A percentile compares a stretch with the other conserved stretches of the same genome.
phyloP scores from a whole-genome alignment of 2,888 invertebrate genomes.

The Hermaeophaga mercurialis region DNA sequence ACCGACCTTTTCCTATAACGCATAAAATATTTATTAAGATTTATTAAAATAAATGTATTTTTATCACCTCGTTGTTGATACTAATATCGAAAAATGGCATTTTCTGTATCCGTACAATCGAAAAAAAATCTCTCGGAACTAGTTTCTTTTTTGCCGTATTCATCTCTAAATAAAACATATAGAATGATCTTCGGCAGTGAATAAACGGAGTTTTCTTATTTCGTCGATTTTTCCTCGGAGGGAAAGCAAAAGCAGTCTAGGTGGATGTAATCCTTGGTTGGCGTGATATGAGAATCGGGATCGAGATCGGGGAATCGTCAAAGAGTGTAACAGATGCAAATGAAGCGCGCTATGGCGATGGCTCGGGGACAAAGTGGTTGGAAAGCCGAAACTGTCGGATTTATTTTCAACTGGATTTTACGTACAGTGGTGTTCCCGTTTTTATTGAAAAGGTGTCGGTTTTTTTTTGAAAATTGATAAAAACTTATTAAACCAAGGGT shows the following conservation, averaged over 20 bases:
- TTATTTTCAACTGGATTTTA: conserved; percentile 14
- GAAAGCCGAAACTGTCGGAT: conserved; percentile 11
- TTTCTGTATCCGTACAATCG: too few relatives aligned
- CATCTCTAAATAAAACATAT: neutral
- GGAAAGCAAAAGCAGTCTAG: conserved; percentile 1
- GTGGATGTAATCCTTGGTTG: conserved; percentile 25
- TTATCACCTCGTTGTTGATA: too few relatives aligned
- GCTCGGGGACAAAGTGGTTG: conserved; percentile 24
- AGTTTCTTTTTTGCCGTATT: too few relatives aligned
- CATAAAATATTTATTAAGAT: too few relatives aligned
- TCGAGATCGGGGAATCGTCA: conserved; percentile 28
- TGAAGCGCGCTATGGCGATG: conserved; percentile 35
- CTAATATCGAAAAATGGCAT: too few relatives aligned
- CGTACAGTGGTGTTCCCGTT: neutral
- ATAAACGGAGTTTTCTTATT: conserved; percentile 7
- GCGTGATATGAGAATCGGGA: neutral
- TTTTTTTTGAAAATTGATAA: too few relatives aligned
- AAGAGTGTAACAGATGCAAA: conserved; percentile 47
- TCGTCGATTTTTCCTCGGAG: conserved; percentile 5
- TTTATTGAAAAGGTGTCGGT: too few relatives aligned
- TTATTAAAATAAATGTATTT: too few relatives aligned
- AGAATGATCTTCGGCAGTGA: neutral
- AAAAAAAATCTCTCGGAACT: too few relatives aligned
- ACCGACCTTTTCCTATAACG: too few relatives aligned
- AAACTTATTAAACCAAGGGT: too few relatives aligned